Percentiles rank a stretch among this genome's conserved stretches.
phyloP scores from a whole-genome alignment of 2,888 invertebrate species.

The Ichneumoninae sp. region DNA sequence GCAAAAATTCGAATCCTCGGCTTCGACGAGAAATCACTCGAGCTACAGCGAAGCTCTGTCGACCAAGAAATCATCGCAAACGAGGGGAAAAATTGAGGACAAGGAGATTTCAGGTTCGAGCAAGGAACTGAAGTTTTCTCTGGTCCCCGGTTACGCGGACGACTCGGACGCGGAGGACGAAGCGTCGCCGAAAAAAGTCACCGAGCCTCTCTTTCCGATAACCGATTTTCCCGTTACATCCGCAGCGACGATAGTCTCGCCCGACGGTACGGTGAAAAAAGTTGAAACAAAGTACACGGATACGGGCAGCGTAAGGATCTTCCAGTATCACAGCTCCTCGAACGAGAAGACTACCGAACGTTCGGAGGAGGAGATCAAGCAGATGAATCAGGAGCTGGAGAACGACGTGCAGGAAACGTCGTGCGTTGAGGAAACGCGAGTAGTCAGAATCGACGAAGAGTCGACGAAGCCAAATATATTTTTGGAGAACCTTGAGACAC shows the following conservation, averaged over 20 bases:
- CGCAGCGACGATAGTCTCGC: conserved; percentile 50
- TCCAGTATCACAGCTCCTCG: conserved; percentile 69
- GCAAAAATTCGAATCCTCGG: conserved; percentile 68
- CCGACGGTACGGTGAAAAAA: conserved; percentile 67
- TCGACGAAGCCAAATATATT: conserved; percentile 77
- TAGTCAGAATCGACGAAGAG: conserved; percentile 65
- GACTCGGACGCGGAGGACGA: conserved; percentile 85
- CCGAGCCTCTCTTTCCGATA: conserved; percentile 84
- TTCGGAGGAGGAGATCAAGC: conserved; percentile 54
- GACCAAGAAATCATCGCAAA: conserved; percentile 49
- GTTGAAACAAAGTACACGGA: conserved; percentile 72
- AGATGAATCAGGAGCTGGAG: conserved; percentile 60
- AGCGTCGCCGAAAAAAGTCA: conserved; percentile 70
- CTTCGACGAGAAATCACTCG: conserved; percentile 22
- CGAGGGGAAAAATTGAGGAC: conserved; percentile 49
- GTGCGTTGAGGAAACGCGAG: conserved; percentile 55
- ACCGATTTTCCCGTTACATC: conserved; percentile 75
- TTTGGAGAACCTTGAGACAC: conserved; percentile 79
- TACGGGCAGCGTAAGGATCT: conserved; percentile 72
- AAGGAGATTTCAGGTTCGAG: conserved; percentile 39
- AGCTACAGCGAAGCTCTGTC: conserved; percentile 26
- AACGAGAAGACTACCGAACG: conserved; percentile 54
- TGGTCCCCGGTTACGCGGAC: conserved; percentile 86
- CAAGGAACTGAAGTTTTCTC: conserved; percentile 81
- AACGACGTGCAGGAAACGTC: conserved; percentile 56